Evolutionary conservation across 1,140 invertebrate genomes (phyloP).

Genomic region (Drosophila lacertosa): DNA sequence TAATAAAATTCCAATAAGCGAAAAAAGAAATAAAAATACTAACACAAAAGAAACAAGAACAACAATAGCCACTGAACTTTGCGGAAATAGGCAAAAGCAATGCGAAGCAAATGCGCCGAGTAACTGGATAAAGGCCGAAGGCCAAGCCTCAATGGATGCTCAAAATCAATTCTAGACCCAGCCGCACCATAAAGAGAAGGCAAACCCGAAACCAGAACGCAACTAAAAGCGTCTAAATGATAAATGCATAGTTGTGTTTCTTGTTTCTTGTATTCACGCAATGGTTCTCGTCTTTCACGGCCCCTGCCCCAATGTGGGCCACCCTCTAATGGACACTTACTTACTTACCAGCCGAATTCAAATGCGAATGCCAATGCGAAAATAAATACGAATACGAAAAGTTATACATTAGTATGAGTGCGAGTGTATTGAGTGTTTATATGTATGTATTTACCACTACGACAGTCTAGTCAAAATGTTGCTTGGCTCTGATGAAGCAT

Average conservation of each 20-base stretch:
- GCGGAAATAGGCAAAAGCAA: conserved; percentile 19
- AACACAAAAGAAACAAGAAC: conserved; percentile 55
- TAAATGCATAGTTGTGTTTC: conserved; percentile 56
- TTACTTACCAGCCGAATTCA: conserved; percentile 55
- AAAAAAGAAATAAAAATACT: conserved; percentile 77
- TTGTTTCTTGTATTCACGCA: conserved; percentile 24
- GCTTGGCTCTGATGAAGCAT: too few species aligned
- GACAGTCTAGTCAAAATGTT: neutral
- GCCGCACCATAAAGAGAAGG: conserved; percentile 1
- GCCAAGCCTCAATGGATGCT: conserved; percentile 22
- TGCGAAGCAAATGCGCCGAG: conserved; percentile 15
- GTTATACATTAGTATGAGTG: conserved; percentile 1
- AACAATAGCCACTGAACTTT: conserved; percentile 31
- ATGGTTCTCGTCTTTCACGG: neutral
- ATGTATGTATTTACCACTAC: too few species aligned
- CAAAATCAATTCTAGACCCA: conserved; percentile 62
- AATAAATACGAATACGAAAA: conserved; percentile 2
- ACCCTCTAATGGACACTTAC: conserved; percentile 72
- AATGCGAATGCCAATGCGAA: conserved; percentile 16
- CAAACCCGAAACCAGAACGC: conserved; percentile 51
- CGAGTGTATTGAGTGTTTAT: neutral
- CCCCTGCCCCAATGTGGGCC: conserved; percentile 14
- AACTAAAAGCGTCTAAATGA: conserved; percentile 79
- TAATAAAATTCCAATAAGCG: conserved; percentile 82
- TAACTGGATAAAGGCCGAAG: conserved; percentile 27